Conservation (phyloP, 2,113 vertebrate species). For the Eudyptes chrysolophus region DNA sequence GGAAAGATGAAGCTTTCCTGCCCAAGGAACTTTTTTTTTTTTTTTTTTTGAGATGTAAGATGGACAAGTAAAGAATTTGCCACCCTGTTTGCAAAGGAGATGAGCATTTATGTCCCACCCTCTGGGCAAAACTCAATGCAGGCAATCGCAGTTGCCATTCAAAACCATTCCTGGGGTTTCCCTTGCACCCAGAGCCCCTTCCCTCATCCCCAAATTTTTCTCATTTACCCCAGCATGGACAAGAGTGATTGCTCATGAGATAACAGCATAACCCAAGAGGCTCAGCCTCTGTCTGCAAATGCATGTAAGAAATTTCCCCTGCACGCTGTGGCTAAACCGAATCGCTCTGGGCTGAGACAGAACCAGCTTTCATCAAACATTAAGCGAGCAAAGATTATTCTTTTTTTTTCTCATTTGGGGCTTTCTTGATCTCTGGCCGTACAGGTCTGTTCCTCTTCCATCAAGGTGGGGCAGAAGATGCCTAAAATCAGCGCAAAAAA, state of each 20-base stretch:
- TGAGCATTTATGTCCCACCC: background rate
- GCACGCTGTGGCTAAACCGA: fast-evolving
- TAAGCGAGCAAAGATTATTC: background rate
- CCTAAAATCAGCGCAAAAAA: background rate
- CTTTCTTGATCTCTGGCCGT: background rate
- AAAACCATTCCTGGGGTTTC: background rate
- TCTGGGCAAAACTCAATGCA: background rate
- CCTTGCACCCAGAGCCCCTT: background rate
- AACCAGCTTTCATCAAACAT: background rate
- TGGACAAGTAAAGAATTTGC: background rate
- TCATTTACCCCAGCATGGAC: background rate
- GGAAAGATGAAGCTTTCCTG: background rate
- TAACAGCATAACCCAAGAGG: background rate
- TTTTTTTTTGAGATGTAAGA: background rate
- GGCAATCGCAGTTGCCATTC: background rate
- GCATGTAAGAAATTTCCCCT: background rate
- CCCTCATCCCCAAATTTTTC: background rate
- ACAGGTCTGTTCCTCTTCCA: background rate
- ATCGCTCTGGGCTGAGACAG: background rate
- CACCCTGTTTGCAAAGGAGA: background rate
- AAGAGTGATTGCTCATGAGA: background rate
- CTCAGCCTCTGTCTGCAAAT: background rate
- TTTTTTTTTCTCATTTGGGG: background rate
- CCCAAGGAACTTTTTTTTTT: background rate
- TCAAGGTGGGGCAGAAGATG: background rate